A percentile compares a stretch with the other conserved stretches of the same genome.
These are phyloP conservation scores for Podargus strigoides DNA, from an alignment of 2,797 vertebrate species.

Conservation along the genomic window DNA sequence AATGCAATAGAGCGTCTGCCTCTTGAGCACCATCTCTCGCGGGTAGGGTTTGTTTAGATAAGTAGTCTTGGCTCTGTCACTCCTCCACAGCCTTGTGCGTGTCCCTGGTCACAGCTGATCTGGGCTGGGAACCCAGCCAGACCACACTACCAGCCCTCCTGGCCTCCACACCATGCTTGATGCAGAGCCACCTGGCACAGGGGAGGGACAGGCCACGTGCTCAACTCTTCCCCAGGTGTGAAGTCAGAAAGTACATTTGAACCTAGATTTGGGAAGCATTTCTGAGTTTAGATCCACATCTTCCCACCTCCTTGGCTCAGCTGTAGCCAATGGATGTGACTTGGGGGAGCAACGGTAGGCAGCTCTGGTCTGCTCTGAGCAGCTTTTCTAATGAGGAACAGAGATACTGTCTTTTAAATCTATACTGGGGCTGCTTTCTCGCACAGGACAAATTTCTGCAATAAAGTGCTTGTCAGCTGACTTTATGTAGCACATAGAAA, in stretches of 20 bases:
- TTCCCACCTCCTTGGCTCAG: background rate
- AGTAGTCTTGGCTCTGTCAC: background rate
- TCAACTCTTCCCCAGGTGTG: fast-evolving
- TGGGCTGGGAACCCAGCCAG: background rate
- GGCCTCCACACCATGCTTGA: background rate
- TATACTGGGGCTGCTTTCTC: background rate
- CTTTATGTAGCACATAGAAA: background rate
- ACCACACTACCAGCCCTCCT: background rate
- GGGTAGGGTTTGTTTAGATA: background rate
- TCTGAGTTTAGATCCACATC: background rate
- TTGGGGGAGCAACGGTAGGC: fast-evolving
- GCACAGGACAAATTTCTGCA: background rate
- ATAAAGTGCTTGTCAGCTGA: background rate
- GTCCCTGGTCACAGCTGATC: fast-evolving
- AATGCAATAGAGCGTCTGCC: background rate
- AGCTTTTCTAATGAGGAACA: background rate
- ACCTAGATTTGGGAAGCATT: background rate
- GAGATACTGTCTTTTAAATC: background rate
- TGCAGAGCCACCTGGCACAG: background rate
- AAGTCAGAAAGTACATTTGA: background rate
- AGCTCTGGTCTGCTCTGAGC: background rate
- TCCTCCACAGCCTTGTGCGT: background rate
- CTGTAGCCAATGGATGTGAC: background rate
- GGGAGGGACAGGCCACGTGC: background rate
- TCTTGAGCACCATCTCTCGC: background rate